Conservation (phyloP, 2,888 invertebrate species). For the Ochropleura leucogaster region DNA sequence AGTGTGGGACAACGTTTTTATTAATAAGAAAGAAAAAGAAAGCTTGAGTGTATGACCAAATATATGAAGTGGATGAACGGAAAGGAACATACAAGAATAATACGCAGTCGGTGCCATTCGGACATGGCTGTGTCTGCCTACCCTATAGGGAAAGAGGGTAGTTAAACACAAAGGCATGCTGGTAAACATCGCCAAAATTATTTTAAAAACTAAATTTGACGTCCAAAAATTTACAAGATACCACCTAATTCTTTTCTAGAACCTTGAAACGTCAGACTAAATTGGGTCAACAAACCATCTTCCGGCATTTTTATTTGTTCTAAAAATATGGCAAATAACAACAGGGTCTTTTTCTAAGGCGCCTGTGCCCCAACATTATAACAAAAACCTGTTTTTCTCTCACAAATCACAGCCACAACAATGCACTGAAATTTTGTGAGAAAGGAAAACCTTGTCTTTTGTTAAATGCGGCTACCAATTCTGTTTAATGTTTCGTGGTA, state of each 20-base stretch:
- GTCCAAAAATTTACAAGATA: not conserved
- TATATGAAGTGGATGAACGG: no score
- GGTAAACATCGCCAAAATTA: no score
- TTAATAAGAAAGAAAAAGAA: no score
- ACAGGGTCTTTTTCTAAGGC: constrained; percentile 9
- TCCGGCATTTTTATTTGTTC: constrained; percentile 31
- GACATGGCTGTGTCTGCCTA: no score
- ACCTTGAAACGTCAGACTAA: not conserved
- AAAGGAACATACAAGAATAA: no score
- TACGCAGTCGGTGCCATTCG: no score
- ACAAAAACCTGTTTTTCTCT: constrained; percentile 43
- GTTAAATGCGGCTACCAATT: constrained; percentile 41
- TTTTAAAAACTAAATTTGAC: no score
- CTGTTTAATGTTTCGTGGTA: constrained; percentile 45
- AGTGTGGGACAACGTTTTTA: no score
- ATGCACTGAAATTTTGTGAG: constrained; percentile 43
- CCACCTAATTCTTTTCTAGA: not conserved
- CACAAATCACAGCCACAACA: constrained; percentile 58
- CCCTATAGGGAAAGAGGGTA: no score
- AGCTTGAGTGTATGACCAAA: no score
- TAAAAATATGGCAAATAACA: constrained; percentile 39
- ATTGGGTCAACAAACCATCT: constrained; percentile 20
- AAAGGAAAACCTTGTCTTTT: constrained; percentile 45
- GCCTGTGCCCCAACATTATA: constrained; percentile 28
- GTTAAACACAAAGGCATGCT: no score